Evolutionary conservation across 2,113 vertebrate genomes (phyloP), one percentile per base, ranked within the genome.

Genomic region (Entomyzon cyanotis): DNA sequence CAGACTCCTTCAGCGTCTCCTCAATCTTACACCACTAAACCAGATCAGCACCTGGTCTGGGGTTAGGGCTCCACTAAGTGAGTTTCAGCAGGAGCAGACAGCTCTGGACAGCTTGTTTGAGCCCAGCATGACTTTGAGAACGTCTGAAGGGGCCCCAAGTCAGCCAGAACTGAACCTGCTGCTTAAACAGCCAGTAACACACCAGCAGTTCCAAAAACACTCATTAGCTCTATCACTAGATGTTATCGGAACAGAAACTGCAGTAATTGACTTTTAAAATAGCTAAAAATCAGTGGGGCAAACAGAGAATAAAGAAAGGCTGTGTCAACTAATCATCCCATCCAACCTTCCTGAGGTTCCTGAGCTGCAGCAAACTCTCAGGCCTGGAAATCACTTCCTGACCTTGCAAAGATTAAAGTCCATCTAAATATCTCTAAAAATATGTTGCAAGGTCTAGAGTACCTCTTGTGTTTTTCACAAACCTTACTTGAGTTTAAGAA

Each of bases 271-370:
- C 85, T 85, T 87, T 59, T 70, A 44, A 85, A 87, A 68, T 19
- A 88, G 21, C 65, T 79, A 93, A 91, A 95, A 92, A 44, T 39
- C 82, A 75, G 18, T 7, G 49, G 84, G 78, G 73, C 42, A 50
- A 74, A 46, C 11, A 84, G 35, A 74, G 56, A 84, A 75, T 46
- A 93, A 91, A 84, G 73, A 78, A 53, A 23, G 25, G 25, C 65
- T 67, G 93, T 93, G 74, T 90, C 50, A 82, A 24, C 23, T 30
- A 23, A 39, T 42, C 12, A 2, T 37, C 24, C 50, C 27, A 41
- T 15, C 50, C 33, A 73, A 9, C 44, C 18, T 55, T 59, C 56
- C 27, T 0, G 0, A 25, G 2, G 28, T n/a, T 62, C 33, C 33
- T 22, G 33, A 69, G 24, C 59, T 37, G 21, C 44, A 16, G 10